Base-by-base conservation (phyloP, 2,888 invertebrate species). In the Liposcelis brunnea region DNA sequence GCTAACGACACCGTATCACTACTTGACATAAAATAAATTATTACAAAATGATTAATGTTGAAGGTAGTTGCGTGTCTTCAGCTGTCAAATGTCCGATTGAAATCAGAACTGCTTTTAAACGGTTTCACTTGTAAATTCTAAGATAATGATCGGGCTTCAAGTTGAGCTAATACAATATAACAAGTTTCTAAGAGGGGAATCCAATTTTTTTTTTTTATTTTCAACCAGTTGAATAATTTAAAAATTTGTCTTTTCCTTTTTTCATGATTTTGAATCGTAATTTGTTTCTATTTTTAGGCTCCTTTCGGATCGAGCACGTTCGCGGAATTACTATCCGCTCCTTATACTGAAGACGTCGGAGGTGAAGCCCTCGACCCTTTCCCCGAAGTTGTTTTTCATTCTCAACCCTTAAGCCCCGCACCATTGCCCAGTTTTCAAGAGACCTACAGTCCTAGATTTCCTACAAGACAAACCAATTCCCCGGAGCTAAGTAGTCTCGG, bases 401-500 rank as follows among this genome's bases (percentile, higher is more conserved):
- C 51, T 40, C 51, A 52, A 42, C 48, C 51, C 43, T 49, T 61
- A 31, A 71, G 74, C 54, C 74, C 76, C 38, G 74, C 80, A 40
- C 70, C 71, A 40, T 64, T 86, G 57, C 86, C 86, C 51, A 85
- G 85, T 66, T 86, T 86, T 67, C 83, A 87, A 68, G 87, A 87
- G 66, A 87, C 84, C 21, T 85, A 85, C 63, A 81, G 82, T 48
- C 74, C 82, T 42, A 77, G 80, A 50, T 80, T 80, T 58, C 63
- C 59, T 56, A 73, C 74, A 49, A 72, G 70, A 55, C 73, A 46
- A 15, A 36, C 31, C 35, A 16, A 26, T 31, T 21, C 19, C 14
- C 47, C 71, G 59, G 75, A 72, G 61, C 69, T 75, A 60, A 67
- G 69, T 35, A 70, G 72, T 55, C 70, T 76, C 54, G 77, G 77